phyloP scores from a whole-genome alignment of 2,888 invertebrate genomes.

The Drosophila gaucha region DNA sequence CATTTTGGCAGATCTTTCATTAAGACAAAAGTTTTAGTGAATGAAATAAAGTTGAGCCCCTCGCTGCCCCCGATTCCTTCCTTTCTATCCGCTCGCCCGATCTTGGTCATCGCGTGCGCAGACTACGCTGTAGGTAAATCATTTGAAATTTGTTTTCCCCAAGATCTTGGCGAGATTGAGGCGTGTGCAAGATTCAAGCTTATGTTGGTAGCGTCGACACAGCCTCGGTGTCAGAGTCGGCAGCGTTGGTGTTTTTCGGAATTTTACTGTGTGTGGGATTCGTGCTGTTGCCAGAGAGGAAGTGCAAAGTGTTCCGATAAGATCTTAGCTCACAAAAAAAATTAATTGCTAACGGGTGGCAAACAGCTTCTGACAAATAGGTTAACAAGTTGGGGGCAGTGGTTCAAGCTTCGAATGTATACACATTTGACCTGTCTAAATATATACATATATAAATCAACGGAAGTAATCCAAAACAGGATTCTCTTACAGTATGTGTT shows the following conservation, averaged over 20 bases:
- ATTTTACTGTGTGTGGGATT: constrained; percentile 37
- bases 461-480: constrained; percentile 12
- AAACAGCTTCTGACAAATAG: constrained; percentile 46
- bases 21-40: constrained; percentile 75
- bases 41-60: constrained; percentile 59
- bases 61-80: constrained; percentile 8
- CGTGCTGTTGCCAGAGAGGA: constrained; percentile 58
- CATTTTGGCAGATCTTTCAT: constrained; percentile 68
- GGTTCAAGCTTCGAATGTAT: constrained; percentile 2
- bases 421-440: neutral
- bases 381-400: constrained; percentile 57
- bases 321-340: constrained; percentile 50
- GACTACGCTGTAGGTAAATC: constrained; percentile 75
- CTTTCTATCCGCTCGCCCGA: neutral
- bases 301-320: constrained; percentile 75
- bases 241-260: constrained; percentile 36
- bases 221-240: constrained; percentile 23
- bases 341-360: constrained; percentile 62
- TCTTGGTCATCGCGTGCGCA: constrained; percentile 22
- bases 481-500: neutral
- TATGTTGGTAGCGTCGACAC: constrained; percentile 53
- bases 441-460: constrained; percentile 6
- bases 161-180: constrained; percentile 70
- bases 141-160: constrained; percentile 75
- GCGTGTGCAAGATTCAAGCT: constrained; percentile 74